A percentile compares a stretch with the other conserved stretches of the same genome.
Evolutionary conservation across 92 coral and sea anemone genomes (phyloP).

Genomic region (Umimayanthus chanpuru): DNA sequence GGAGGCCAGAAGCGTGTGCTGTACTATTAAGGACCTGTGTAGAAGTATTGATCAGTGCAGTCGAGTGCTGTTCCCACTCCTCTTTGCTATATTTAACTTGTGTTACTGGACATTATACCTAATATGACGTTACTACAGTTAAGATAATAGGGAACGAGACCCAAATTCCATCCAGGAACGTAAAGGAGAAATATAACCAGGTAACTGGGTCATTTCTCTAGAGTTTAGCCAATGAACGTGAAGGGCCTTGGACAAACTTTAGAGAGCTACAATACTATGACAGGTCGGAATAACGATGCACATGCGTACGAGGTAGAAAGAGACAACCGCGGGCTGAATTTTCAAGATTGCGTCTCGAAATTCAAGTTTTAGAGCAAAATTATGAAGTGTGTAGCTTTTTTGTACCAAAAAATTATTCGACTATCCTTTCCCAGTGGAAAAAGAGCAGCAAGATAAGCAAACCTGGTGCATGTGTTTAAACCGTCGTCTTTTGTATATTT

Average conservation of each 20-base stretch:
- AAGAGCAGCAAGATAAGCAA: too few species aligned
- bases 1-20: constrained; percentile 14
- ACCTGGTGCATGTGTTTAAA: too few species aligned
- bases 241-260: background rate
- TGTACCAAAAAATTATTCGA: too few species aligned
- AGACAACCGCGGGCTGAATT: too few species aligned
- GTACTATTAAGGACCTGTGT: constrained; percentile 6
- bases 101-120: constrained; percentile 71
- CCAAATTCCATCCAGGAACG: background rate
- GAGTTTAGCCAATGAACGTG: background rate
- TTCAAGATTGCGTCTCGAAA: too few species aligned
- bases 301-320: too few species aligned
- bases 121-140: background rate
- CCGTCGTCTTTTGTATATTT: too few species aligned
- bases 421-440: too few species aligned
- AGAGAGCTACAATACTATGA: too few species aligned
- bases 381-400: too few species aligned
- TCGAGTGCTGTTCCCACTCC: constrained; percentile 70
- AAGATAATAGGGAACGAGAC: background rate
- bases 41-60: constrained; percentile 30
- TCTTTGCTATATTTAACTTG: constrained; percentile 61
- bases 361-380: too few species aligned
- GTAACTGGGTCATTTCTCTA: background rate
- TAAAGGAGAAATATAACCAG: background rate
- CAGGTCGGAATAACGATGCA: too few species aligned